Conservation (phyloP, 2,113 vertebrate genomes). For the Neomonachus schauinslandi region DNA sequence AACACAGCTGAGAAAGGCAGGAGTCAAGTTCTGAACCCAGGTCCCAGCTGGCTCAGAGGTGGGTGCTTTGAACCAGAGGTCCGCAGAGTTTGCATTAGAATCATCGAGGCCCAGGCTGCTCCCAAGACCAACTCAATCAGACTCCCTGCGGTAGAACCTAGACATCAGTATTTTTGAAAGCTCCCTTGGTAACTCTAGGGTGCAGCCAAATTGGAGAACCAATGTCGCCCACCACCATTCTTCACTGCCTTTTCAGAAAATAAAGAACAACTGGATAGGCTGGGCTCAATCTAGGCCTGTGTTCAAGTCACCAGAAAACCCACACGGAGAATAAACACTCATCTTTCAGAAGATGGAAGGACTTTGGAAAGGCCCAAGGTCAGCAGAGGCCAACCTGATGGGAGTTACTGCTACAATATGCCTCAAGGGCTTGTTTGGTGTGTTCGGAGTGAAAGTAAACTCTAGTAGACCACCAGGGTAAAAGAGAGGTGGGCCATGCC, state of each 20-base stretch:
- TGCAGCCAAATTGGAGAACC: neutral
- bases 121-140: neutral
- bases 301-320: slow-evolving; percentile 30
- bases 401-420: neutral
- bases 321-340: neutral
- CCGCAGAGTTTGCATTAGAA: neutral
- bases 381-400: neutral
- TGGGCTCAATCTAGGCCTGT: neutral
- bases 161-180: neutral
- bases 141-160: neutral
- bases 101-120: neutral
- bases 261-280: neutral
- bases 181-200: neutral
- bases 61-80: neutral
- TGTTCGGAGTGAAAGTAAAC: slow-evolving; percentile 30
- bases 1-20: neutral
- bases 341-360: slow-evolving; percentile 36
- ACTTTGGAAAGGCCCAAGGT: slow-evolving; percentile 33
- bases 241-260: neutral
- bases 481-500: neutral
- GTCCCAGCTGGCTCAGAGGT: neutral
- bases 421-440: neutral
- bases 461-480: neutral
- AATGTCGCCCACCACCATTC: neutral
- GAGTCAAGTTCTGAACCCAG: neutral